Evolutionary conservation across 2,888 invertebrate genomes (phyloP).

Genomic region (Cataglyphis livida): DNA sequence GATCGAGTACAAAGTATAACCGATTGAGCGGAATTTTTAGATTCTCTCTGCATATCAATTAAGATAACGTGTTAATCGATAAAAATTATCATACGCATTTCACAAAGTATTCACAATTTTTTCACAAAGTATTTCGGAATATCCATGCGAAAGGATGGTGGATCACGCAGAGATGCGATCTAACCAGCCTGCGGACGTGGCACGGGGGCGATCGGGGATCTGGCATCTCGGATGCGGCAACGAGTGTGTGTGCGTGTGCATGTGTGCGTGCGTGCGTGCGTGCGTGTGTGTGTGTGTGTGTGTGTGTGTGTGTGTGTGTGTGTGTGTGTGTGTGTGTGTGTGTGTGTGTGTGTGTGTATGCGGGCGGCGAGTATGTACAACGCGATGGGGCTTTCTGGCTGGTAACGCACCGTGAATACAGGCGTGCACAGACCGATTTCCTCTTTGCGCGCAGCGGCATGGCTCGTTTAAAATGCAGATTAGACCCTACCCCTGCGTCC

Average conservation of each 20-base stretch:
- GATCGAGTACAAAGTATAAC: neutral
- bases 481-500: constrained; percentile 72
- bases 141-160: neutral
- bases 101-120: neutral
- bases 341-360: constrained; percentile 11
- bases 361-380: constrained; percentile 33
- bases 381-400: constrained; percentile 38
- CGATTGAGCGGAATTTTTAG: neutral
- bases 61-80: neutral
- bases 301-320: neutral
- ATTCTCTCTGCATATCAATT: neutral
- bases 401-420: constrained; percentile 56
- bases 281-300: constrained; percentile 10
- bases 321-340: constrained; percentile 1
- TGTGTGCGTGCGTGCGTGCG: neutral
- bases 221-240: constrained; percentile 14
- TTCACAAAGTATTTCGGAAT: constrained; percentile 11
- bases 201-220: neutral
- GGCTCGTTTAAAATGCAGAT: constrained; percentile 82
- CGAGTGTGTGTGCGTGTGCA: constrained; percentile 17
- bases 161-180: constrained; percentile 27
- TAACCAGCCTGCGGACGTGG: neutral
- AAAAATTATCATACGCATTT: neutral
- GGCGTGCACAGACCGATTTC: constrained; percentile 49
- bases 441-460: constrained; percentile 48